Conservation (phyloP, 2,797 vertebrate genomes). For the Cossypha niveicapilla region DNA sequence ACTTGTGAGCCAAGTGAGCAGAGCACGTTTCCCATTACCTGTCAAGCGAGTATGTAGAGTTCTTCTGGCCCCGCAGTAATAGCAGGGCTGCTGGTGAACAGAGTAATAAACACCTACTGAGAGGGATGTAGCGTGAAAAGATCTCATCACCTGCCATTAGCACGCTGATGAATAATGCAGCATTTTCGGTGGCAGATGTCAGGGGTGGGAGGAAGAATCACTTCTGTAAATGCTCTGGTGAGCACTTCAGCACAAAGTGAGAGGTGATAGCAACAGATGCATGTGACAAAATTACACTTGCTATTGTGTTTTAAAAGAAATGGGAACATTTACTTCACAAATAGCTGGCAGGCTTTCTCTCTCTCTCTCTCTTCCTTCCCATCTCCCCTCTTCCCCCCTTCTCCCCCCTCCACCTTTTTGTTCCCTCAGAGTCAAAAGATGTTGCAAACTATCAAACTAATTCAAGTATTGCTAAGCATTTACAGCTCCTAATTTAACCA, state of each 20-base stretch:
- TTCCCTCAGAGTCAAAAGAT: slow-evolving; percentile 19
- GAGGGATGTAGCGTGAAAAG: slow-evolving; percentile 84
- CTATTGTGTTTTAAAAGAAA: slow-evolving; percentile 79
- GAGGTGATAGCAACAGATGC: slow-evolving; percentile 80
- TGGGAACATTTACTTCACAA: slow-evolving; percentile 75
- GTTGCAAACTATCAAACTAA: slow-evolving; percentile 7
- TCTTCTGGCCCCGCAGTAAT: slow-evolving; percentile 80
- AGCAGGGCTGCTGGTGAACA: slow-evolving; percentile 82
- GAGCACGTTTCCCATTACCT: slow-evolving; percentile 82
- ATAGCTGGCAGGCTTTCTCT: slow-evolving; percentile 63
- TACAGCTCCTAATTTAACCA: neutral
- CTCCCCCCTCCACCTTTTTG: neutral
- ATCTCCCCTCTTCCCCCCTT: neutral
- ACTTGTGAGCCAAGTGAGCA: slow-evolving; percentile 81
- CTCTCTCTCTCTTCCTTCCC: neutral
- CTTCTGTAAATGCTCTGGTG: slow-evolving; percentile 79
- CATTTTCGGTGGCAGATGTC: slow-evolving; percentile 81
- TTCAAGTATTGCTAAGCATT: neutral
- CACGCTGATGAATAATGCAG: slow-evolving; percentile 84
- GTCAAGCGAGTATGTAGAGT: slow-evolving; percentile 80
- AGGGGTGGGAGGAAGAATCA: slow-evolving; percentile 78
- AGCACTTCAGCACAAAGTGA: slow-evolving; percentile 80
- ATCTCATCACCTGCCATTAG: slow-evolving; percentile 88
- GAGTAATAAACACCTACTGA: slow-evolving; percentile 86
- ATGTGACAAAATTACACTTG: slow-evolving; percentile 79